These are phyloP conservation scores for Streblospio benedicti DNA, from an alignment of 1,140 invertebrate genomes.

Conservation along the genomic window DNA sequence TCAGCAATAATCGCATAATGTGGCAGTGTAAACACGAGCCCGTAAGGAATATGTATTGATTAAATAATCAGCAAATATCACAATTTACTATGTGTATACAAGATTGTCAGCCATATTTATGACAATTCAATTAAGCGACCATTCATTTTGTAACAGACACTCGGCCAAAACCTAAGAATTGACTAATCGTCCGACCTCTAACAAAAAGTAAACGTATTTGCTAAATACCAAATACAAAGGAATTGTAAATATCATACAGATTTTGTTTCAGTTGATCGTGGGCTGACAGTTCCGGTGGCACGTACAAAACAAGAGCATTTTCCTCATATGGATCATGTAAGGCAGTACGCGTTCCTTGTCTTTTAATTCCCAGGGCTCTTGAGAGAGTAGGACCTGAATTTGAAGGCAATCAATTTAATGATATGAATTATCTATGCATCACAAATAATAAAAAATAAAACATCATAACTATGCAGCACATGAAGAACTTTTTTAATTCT, in stretches of 20 bases:
- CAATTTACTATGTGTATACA: no score
- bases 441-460: not conserved
- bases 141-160: no score
- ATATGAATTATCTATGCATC: not conserved
- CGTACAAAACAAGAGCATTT: conserved; percentile 82
- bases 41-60: no score
- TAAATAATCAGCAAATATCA: no score
- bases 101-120: no score
- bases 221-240: not conserved
- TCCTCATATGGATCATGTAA: conserved; percentile 90
- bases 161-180: no score
- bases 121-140: no score
- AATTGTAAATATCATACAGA: conserved; percentile 45
- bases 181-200: no score
- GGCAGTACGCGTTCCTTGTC: conserved; percentile 61
- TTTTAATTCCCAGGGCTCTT: conserved; percentile 64
- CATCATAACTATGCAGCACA: not conserved
- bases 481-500: not conserved
- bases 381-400: conserved; percentile 50
- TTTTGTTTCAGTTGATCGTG: conserved; percentile 75
- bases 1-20: no score
- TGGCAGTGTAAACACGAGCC: no score
- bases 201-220: not conserved
- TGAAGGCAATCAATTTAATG: conserved; percentile 1
- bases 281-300: conserved; percentile 69